These are phyloP conservation scores for Phodopus roborovskii DNA, from an alignment of 2,113 vertebrate genomes.

Conservation along the genomic window DNA sequence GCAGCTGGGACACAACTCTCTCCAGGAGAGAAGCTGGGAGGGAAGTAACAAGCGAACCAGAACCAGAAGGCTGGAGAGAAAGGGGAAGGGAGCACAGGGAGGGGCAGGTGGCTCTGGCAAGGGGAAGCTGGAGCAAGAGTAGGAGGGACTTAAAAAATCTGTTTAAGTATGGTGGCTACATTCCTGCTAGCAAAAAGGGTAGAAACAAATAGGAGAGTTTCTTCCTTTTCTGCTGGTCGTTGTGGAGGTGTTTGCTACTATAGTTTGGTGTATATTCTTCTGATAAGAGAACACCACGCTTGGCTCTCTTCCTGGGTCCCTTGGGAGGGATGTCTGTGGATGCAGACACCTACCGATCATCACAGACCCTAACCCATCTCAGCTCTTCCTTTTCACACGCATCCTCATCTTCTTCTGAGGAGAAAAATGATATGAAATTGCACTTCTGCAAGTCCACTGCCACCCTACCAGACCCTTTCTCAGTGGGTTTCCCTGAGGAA, in stretches of 20 bases:
- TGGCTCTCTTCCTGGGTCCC: neutral
- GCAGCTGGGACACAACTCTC: conserved; percentile 16
- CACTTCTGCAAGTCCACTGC: too few relatives aligned
- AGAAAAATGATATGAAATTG: neutral
- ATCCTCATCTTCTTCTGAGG: neutral
- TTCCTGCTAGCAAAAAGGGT: neutral
- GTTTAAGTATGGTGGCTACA: neutral
- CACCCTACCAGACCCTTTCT: rapidly evolving
- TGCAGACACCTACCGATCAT: neutral
- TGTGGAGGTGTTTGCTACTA: neutral
- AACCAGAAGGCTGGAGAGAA: conserved; percentile 22
- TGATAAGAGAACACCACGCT: neutral
- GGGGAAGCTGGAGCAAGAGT: neutral
- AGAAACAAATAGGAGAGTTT: neutral
- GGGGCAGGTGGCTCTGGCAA: neutral
- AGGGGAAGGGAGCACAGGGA: neutral
- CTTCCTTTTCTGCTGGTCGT: neutral
- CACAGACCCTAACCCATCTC: rapidly evolving
- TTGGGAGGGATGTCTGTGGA: neutral
- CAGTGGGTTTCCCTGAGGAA: neutral
- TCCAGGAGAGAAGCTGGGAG: neutral
- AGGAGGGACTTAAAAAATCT: conserved; percentile 9
- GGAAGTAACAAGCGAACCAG: conserved; percentile 37
- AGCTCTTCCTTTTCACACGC: too few relatives aligned
- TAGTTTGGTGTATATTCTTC: neutral